These are phyloP conservation scores for Montipora capricornis DNA, from an alignment of 64 coral and sea anemone species.

Conservation along the genomic window DNA sequence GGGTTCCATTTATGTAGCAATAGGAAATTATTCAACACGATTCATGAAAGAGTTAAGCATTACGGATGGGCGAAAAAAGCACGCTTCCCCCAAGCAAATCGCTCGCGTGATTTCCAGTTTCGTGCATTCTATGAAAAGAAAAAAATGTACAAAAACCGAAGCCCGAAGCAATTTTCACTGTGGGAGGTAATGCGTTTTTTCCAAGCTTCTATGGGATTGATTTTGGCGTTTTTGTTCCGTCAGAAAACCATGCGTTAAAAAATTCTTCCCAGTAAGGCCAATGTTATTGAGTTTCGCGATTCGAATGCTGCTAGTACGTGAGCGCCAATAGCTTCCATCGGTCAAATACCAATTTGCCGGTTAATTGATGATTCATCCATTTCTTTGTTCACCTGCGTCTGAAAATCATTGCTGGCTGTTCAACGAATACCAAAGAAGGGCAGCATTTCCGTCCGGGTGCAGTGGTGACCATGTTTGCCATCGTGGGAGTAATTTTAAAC, in stretches of 20 bases:
- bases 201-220: not conserved
- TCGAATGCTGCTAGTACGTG: constrained; percentile 5
- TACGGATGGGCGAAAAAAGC: not conserved
- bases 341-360: not conserved
- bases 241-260: not conserved
- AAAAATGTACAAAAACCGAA: not conserved
- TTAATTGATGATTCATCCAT: not conserved
- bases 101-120: constrained; percentile 3
- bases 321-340: not conserved
- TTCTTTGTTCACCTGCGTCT: not conserved
- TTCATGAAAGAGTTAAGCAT: not conserved
- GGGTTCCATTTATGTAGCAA: not conserved
- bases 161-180: constrained; percentile 36
- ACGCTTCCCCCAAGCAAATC: not conserved
- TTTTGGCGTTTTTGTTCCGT: constrained; percentile 38
- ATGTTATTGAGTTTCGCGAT: not conserved
- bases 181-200: constrained; percentile 38
- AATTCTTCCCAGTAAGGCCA: not conserved
- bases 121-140: not conserved
- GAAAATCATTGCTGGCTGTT: not conserved
- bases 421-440: constrained; percentile 30
- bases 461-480: constrained; percentile 13
- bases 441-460: not conserved
- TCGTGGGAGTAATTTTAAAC: not conserved
- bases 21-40: constrained; percentile 26